These are phyloP conservation scores for Crematogaster levior DNA, from an alignment of 2,888 invertebrate genomes.

Conservation along the genomic window DNA sequence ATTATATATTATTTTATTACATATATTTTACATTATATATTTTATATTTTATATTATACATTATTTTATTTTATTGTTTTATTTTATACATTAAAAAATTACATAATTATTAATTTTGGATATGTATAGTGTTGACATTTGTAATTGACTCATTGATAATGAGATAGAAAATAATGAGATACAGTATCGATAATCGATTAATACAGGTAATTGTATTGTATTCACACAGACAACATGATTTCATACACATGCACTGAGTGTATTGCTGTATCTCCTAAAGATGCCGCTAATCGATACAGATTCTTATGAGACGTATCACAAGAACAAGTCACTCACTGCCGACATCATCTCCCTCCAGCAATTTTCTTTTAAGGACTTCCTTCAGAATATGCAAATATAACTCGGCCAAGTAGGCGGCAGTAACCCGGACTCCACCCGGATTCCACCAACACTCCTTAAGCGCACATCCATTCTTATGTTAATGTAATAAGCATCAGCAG, in stretches of 20 bases:
- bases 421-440: conserved; percentile 3
- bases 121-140: background rate
- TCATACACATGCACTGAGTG: background rate
- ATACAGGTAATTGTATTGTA: conserved; percentile 41
- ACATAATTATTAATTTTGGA: background rate
- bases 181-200: conserved; percentile 32
- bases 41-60: too few relatives aligned
- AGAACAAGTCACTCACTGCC: conserved; percentile 4
- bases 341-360: background rate
- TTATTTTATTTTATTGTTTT: too few relatives aligned
- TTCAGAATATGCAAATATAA: conserved; percentile 28
- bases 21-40: too few relatives aligned
- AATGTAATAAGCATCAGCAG: conserved; percentile 61
- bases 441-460: conserved; percentile 8
- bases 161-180: background rate
- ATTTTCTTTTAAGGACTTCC: conserved; percentile 11
- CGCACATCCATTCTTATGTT: conserved; percentile 65
- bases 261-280: background rate
- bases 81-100: background rate
- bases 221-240: conserved; percentile 13
- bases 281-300: conserved; percentile 24
- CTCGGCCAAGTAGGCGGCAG: background rate
- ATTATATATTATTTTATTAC: too few relatives aligned
- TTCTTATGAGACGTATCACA: conserved; percentile 2
- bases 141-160: background rate